phyloP scores from a whole-genome alignment of 2,113 vertebrate genomes.

The Galemys pyrenaicus region DNA sequence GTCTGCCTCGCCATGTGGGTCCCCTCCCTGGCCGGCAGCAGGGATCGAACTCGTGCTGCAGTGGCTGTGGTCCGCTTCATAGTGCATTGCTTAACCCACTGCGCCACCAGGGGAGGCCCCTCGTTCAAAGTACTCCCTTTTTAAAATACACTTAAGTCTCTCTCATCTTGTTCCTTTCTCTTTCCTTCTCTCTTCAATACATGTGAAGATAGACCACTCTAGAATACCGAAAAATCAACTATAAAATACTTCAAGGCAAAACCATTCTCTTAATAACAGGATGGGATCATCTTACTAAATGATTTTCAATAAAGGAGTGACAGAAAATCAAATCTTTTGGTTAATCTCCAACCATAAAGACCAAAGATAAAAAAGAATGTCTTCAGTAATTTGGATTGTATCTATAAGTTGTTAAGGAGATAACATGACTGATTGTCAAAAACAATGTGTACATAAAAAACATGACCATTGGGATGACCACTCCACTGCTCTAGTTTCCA shows the following conservation, averaged over 20 bases:
- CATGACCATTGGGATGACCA: neutral
- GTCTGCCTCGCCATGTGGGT: too few relatives aligned
- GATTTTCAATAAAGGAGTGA: neutral
- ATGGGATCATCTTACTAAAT: constrained; percentile 38
- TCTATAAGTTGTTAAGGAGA: neutral
- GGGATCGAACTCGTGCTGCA: too few relatives aligned
- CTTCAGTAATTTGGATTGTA: constrained; percentile 27
- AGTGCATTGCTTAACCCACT: too few relatives aligned
- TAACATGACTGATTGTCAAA: neutral
- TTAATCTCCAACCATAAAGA: constrained; percentile 37
- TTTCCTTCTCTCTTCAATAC: neutral
- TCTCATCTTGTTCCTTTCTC: neutral
- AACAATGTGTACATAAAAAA: neutral
- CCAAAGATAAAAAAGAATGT: neutral
- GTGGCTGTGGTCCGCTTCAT: too few relatives aligned
- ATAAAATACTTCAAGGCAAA: constrained; percentile 47
- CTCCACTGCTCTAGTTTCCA: neutral
- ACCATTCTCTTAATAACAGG: constrained; percentile 50
- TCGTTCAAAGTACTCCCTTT: neutral
- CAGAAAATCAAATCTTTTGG: constrained; percentile 48
- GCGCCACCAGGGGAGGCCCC: too few relatives aligned
- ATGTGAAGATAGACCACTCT: neutral
- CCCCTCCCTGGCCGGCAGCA: too few relatives aligned
- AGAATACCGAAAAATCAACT: neutral
- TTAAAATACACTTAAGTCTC: neutral